Evolutionary conservation across 2,797 vertebrate genomes (phyloP).

Genomic region (Phrynocephalus forsythii): DNA sequence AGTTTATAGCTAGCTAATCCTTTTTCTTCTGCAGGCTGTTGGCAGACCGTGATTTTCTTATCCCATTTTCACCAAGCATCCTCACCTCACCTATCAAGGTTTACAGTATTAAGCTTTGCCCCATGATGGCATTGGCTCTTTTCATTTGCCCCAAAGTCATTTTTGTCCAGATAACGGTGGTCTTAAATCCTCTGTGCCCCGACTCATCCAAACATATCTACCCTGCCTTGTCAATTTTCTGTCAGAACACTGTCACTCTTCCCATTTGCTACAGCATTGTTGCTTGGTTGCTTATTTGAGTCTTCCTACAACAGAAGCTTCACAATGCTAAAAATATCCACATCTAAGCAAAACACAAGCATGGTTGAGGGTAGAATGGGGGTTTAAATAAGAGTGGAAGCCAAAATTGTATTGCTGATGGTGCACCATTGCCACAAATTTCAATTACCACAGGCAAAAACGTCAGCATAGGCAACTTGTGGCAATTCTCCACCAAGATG

Average conservation of each 20-base stretch:
- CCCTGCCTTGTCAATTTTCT: constrained; percentile 18
- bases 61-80: constrained; percentile 4
- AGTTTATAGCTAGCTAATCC: constrained; percentile 31
- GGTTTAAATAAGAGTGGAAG: neutral
- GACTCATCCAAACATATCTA: neutral
- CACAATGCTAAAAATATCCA: neutral
- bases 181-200: constrained; percentile 16
- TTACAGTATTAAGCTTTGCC: neutral
- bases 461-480: no score
- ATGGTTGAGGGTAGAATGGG: neutral
- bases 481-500: no score
- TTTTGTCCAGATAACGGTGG: constrained; percentile 13
- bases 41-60: constrained; percentile 9
- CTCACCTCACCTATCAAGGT: constrained; percentile 22
- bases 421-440: no score
- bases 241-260: constrained; percentile 5
- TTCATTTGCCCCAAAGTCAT: neutral
- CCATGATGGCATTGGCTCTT: constrained; percentile 22
- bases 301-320: neutral
- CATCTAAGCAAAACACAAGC: neutral
- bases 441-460: no score
- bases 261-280: constrained; percentile 1
- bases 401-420: no score
- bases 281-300: neutral
- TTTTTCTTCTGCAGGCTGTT: constrained; percentile 22